These are phyloP conservation scores for Rotaria macrura DNA, from an alignment of 2,888 invertebrate species.

Conservation along the genomic window DNA sequence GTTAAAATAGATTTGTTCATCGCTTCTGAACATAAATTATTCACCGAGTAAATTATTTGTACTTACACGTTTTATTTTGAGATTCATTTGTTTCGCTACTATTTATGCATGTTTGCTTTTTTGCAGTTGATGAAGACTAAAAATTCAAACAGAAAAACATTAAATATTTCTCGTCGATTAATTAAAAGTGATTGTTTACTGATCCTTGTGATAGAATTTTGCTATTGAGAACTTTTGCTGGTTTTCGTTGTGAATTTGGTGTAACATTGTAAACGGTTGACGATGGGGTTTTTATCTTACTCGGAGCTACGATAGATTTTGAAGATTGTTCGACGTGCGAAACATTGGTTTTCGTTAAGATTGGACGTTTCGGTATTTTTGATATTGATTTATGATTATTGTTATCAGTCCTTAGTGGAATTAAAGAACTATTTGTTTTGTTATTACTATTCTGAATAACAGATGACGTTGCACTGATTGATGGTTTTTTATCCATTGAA, in stretches of 20 bases:
- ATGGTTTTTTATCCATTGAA: no score
- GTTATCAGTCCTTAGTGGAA: not conserved
- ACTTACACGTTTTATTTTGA: not conserved
- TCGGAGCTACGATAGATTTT: not conserved
- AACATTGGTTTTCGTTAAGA: not conserved
- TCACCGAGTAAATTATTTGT: no score
- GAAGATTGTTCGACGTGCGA: not conserved
- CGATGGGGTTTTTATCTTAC: not conserved
- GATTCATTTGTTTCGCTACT: not conserved
- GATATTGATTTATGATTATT: not conserved
- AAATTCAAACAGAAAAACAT: not conserved
- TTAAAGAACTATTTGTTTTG: not conserved
- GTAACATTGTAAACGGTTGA: not conserved
- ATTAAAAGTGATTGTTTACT: not conserved
- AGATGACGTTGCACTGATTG: no score
- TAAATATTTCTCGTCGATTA: not conserved
- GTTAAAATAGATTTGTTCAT: no score
- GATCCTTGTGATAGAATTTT: not conserved
- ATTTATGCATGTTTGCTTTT: not conserved
- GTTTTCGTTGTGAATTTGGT: not conserved
- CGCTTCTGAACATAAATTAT: no score
- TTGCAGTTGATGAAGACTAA: not conserved
- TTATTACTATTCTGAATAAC: no score
- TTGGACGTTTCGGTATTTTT: not conserved
- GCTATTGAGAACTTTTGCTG: not conserved